A percentile compares a stretch with the other conserved stretches of the same genome.
These are phyloP conservation scores for Herpetotheres cachinnans DNA, from an alignment of 2,113 vertebrate genomes.

Conservation along the genomic window DNA sequence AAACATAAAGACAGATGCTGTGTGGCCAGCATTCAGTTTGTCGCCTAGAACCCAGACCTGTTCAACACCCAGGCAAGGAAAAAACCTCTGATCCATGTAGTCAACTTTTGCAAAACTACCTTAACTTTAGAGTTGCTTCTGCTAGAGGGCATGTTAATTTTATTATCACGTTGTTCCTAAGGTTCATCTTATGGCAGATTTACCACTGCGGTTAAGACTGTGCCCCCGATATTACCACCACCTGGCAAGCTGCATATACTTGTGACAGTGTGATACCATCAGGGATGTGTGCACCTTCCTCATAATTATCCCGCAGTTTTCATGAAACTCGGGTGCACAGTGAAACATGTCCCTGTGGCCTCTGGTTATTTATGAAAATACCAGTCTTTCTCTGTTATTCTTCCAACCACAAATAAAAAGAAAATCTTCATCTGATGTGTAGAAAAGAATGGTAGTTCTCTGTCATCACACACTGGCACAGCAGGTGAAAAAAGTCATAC, in stretches of 20 bases:
- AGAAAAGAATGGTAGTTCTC: not conserved
- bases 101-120: not conserved
- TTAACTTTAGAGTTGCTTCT: not conserved
- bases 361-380: not conserved
- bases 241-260: not conserved
- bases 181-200: not conserved
- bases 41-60: not conserved
- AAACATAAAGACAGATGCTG: not conserved
- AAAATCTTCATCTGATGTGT: not conserved
- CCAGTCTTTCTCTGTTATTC: not conserved
- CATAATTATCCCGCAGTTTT: fast-evolving
- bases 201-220: not conserved
- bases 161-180: not conserved
- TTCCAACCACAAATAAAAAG: not conserved
- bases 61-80: not conserved
- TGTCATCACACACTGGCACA: not conserved
- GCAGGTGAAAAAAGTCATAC: not conserved
- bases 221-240: not conserved
- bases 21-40: not conserved
- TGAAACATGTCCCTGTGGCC: not conserved
- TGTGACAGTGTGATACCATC: not conserved
- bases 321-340: not conserved
- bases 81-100: not conserved
- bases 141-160: not conserved
- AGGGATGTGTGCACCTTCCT: not conserved